Percentiles rank a stretch among this genome's conserved stretches.
These are phyloP conservation scores for Xiphias gladius DNA, from an alignment of 2,113 vertebrate species.

Conservation along the genomic window DNA sequence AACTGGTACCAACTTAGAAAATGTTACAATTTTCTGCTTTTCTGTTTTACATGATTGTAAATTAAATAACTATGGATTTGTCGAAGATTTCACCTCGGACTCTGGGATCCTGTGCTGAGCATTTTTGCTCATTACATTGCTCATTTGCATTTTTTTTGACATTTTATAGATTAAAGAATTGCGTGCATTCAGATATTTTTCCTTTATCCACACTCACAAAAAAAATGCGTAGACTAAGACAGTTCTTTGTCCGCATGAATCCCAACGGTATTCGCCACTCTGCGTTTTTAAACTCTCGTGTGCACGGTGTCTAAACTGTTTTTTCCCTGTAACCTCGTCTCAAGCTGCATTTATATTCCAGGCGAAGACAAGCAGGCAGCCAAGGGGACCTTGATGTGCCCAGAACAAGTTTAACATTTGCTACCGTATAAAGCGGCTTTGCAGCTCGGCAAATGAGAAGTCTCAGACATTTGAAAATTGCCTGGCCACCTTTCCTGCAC, in stretches of 20 bases:
- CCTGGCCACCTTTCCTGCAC: slow-evolving; percentile 58
- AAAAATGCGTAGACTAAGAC: not conserved
- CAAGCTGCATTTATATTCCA: slow-evolving; percentile 71
- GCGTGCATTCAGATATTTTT: not conserved
- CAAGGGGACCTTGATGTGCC: slow-evolving; percentile 77
- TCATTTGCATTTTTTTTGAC: not conserved
- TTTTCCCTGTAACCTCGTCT: slow-evolving; percentile 16
- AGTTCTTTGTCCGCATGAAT: not conserved
- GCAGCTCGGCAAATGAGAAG: slow-evolving; percentile 72
- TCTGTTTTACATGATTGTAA: not conserved
- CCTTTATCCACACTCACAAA: not conserved
- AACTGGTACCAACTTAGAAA: not conserved
- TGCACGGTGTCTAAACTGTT: slow-evolving; percentile 35
- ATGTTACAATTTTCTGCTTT: too few relatives aligned
- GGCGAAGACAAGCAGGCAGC: slow-evolving; percentile 45
- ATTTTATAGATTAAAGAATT: not conserved
- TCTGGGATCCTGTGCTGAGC: not conserved
- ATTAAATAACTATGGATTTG: not conserved
- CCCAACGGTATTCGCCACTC: not conserved
- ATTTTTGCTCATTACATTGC: not conserved
- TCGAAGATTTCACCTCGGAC: not conserved
- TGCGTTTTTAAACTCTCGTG: slow-evolving; percentile 39
- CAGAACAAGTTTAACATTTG: slow-evolving; percentile 79
- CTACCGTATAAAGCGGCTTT: slow-evolving; percentile 70
- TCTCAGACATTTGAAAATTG: slow-evolving; percentile 76